phyloP scores from a whole-genome alignment of 2,113 vertebrate species.

The Meles meles region DNA sequence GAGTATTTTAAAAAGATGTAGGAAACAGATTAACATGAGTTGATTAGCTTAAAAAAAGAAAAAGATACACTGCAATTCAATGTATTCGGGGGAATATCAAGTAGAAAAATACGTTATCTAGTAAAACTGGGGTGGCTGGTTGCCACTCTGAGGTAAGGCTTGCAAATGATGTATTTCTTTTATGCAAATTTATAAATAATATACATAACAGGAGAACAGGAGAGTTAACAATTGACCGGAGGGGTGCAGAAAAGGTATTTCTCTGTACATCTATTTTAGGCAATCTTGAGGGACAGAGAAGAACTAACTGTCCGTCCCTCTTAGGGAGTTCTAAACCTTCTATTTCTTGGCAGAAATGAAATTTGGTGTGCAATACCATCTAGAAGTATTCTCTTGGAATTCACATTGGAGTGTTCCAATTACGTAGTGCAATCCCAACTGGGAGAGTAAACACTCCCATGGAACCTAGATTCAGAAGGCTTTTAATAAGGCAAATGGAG shows the following conservation, averaged over 20 bases:
- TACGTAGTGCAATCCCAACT: neutral
- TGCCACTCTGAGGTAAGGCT: slow-evolving; percentile 55
- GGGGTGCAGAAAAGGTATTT: neutral
- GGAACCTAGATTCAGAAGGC: neutral
- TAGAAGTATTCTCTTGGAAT: neutral
- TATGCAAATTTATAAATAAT: slow-evolving; percentile 24
- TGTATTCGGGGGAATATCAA: neutral
- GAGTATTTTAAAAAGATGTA: slow-evolving; percentile 44
- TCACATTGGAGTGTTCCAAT: neutral
- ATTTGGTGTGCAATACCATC: neutral
- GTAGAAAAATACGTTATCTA: slow-evolving; percentile 58
- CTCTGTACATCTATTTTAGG: neutral
- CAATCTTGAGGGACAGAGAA: neutral
- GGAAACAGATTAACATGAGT: slow-evolving; percentile 33
- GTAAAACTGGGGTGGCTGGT: slow-evolving; percentile 19
- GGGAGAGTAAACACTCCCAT: neutral
- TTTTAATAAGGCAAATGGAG: slow-evolving; percentile 28
- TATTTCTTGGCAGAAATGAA: neutral
- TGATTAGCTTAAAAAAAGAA: slow-evolving; percentile 17
- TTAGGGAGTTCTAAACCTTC: neutral
- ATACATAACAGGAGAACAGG: neutral
- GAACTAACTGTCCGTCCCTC: neutral
- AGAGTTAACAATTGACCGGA: neutral
- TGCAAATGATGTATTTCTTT: slow-evolving; percentile 38
- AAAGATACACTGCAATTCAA: neutral